Evolutionary conservation across 2,797 vertebrate species (phyloP).

Genomic region (Myotis daubentonii): DNA sequence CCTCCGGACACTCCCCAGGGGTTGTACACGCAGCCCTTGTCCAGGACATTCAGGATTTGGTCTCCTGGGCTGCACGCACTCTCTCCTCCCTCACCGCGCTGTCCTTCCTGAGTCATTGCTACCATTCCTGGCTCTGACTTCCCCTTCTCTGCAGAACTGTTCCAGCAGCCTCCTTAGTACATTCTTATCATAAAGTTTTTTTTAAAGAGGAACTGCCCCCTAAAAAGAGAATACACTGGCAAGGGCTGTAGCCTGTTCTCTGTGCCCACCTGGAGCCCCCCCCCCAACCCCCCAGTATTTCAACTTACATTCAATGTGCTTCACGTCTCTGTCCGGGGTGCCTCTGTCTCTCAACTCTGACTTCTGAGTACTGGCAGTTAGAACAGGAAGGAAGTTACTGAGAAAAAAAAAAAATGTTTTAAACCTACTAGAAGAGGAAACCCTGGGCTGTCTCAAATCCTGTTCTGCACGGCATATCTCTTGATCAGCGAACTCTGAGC

Average conservation of each 20-base stretch:
- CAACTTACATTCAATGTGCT: conserved; percentile 65
- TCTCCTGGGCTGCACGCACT: not conserved
- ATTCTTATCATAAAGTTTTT: conserved; percentile 43
- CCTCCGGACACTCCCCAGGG: not conserved
- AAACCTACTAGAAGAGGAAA: conserved; percentile 82
- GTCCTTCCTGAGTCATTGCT: conserved; percentile 46
- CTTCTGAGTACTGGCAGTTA: conserved; percentile 84
- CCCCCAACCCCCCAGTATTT: not conserved
- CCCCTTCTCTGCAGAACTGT: conserved; percentile 37
- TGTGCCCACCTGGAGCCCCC: not conserved
- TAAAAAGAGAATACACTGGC: not conserved
- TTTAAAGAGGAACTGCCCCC: not conserved
- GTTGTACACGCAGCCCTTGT: not conserved
- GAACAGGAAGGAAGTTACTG: conserved; percentile 88
- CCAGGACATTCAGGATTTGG: not conserved
- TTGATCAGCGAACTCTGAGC: conserved; percentile 62
- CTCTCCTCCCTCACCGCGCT: not conserved
- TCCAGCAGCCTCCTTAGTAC: not conserved
- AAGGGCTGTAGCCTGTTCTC: not conserved
- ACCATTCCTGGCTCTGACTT: conserved; percentile 28
- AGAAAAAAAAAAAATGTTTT: conserved; percentile 60
- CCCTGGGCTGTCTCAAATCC: conserved; percentile 75
- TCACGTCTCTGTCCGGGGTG: conserved; percentile 71
- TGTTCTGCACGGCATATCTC: conserved; percentile 61
- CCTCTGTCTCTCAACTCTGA: conserved; percentile 80